Evolutionary conservation across 2,888 invertebrate genomes (phyloP), one percentile per base, ranked within the genome.

Genomic region (Scrobipalpa costella): DNA sequence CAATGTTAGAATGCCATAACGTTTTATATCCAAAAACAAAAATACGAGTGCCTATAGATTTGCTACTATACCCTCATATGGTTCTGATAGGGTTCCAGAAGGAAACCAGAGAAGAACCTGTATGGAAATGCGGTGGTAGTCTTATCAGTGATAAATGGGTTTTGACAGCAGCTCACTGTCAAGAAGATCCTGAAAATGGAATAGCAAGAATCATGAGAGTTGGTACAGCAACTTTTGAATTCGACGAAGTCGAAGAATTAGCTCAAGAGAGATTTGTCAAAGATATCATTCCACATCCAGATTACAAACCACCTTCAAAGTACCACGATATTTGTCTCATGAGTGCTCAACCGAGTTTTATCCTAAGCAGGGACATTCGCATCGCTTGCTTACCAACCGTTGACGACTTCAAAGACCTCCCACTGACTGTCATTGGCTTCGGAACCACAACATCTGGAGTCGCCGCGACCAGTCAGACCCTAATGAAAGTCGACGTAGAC

Each of bases 261-360:
- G 87, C 91, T 1, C 93, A 93, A 72, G 92, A 93, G 52, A 84
- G 93, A 63, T 69, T 73, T 2, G 79, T 94, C 0, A 79, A 78
- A 0, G 72, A 87, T 34, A 81, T 88, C 0, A 76, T 93, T 0
- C 69, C 80, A 0, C 94, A 95, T 79, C 94, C 94, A 0, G 77
- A 85, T 1, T 94, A 93, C 73, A 86, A 85, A 49, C 84, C 92
- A 0, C 92, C 93, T 0, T 89, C 92, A 0, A 92, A 92, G 70
- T 92, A 90, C 60, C 92, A 95, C 72, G 95, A 96, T 70, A 93
- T 96, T 62, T 95, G 94, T 0, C 75, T 96, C 9, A 85, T 95
- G 68, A 91, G 86, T 74, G 81, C 95, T 44, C 83, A 88, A 7
- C 71, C 78, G 15, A 78, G 85, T 0, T 93, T 94, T 9, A 71